These are phyloP conservation scores for Stenichneumon culpator DNA, from an alignment of 2,888 invertebrate species.

Conservation along the genomic window DNA sequence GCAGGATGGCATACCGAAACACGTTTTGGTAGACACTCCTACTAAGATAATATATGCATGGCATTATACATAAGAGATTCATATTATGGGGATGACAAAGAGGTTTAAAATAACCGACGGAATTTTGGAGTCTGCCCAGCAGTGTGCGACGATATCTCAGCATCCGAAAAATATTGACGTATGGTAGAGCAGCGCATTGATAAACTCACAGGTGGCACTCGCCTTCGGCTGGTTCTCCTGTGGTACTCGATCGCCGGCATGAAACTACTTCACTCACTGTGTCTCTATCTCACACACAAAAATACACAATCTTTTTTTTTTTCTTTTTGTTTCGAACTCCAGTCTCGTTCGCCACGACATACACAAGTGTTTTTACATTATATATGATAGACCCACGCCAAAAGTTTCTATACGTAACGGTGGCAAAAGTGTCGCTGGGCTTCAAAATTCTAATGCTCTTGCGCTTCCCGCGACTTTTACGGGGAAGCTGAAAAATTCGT, in stretches of 20 bases:
- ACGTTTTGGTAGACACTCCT: not conserved
- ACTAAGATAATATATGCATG: conserved; percentile 13
- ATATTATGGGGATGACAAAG: conserved; percentile 7
- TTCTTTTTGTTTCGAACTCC: conserved; percentile 2
- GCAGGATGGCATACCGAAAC: conserved; percentile 11
- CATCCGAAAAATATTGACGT: too few species aligned
- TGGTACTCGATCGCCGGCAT: conserved; percentile 26
- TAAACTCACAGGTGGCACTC: too few species aligned
- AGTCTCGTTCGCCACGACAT: conserved; percentile 19
- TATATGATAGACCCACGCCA: too few species aligned
- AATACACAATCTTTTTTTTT: conserved; percentile 18
- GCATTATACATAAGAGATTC: not conserved
- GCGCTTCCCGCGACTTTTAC: conserved; percentile 28
- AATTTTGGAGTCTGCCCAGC: not conserved
- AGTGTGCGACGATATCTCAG: too few species aligned
- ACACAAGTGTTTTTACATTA: not conserved
- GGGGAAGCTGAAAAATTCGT: conserved; percentile 49
- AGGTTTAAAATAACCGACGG: not conserved
- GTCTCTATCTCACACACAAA: conserved; percentile 3
- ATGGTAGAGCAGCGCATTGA: too few species aligned
- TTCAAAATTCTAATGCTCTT: not conserved
- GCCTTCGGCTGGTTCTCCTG: too few species aligned
- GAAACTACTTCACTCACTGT: conserved; percentile 36
- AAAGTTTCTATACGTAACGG: too few species aligned
- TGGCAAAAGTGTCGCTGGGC: too few species aligned